Conservation (phyloP, 2,888 invertebrate genomes). For the Geophilus truncorum region DNA sequence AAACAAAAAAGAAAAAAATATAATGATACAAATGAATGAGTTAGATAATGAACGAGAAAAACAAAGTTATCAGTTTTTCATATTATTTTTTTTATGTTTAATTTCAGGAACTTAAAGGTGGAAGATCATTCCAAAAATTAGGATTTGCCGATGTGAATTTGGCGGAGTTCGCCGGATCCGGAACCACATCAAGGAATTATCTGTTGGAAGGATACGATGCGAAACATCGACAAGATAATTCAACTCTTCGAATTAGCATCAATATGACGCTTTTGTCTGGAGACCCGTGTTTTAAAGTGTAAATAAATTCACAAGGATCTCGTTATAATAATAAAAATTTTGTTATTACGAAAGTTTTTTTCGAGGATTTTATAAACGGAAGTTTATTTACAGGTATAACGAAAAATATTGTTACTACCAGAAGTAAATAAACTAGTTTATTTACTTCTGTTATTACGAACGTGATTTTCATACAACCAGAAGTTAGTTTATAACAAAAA, state of each 20-base stretch:
- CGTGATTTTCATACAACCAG: too few relatives aligned
- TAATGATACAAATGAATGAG: neutral
- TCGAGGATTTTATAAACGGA: too few relatives aligned
- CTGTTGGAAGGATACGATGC: slow-evolving; percentile 90
- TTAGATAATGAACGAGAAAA: neutral
- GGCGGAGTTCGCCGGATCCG: slow-evolving; percentile 93
- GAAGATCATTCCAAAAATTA: slow-evolving; percentile 86
- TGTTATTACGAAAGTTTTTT: too few relatives aligned
- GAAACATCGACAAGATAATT: slow-evolving; percentile 90
- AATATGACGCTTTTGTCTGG: slow-evolving; percentile 92
- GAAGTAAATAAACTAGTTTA: too few relatives aligned
- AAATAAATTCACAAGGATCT: too few relatives aligned
- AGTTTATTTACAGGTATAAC: too few relatives aligned
- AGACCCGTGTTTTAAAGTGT: slow-evolving; percentile 98
- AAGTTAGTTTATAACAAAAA: too few relatives aligned
- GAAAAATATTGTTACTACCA: too few relatives aligned
- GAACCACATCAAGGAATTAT: slow-evolving; percentile 76
- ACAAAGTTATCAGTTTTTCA: neutral
- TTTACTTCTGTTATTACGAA: too few relatives aligned
- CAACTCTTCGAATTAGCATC: slow-evolving; percentile 83
- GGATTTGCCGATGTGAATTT: slow-evolving; percentile 97
- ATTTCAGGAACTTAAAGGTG: slow-evolving; percentile 63
- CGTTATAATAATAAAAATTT: too few relatives aligned
- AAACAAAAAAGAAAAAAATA: too few relatives aligned
- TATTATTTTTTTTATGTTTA: slow-evolving; percentile 28